Evolutionary conservation across 53 echinoderm and acorn worm genomes (phyloP), one percentile per base, ranked within the genome.

Genomic region (Temnopleurus reevesii): DNA sequence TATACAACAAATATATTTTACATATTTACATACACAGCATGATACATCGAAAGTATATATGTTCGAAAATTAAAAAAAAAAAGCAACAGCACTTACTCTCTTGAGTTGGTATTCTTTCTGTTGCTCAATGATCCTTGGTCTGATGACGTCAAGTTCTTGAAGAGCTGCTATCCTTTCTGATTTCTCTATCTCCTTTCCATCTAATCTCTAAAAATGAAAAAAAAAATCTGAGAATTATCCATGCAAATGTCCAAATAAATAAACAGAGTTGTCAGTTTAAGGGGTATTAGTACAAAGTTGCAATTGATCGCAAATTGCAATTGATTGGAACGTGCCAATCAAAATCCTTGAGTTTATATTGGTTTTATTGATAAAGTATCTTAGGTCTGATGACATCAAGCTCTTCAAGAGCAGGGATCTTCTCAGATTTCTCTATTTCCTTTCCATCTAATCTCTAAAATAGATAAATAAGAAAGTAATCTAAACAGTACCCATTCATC

Each of bases 401-500:
- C 12, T 90, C 83, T 58, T 97, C 95, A 12, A 92, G 27, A 4
- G 96, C 95, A 71, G 89, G 28, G 18, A 96, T 96, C 45, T 93
- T 89, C 86, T 94, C 94, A 3, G 95, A 94, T 44, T 94, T 97
- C 23, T 94, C 95, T 15, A 97, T 85, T 88, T 93, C 93, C 25
- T 64, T 93, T 8, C 98, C 98, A 88, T 97, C 98, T 26, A 97
- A 84, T 63, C 94, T 92, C 98, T 97, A 81, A 17, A 57, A 91
- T n/a, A n/a, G n/a, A n/a, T n/a, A n/a, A n/a, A n/a, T n/a, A n/a
- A n/a, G n/a, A n/a, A n/a, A n/a, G n/a, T n/a, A n/a, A n/a, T n/a
- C n/a, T n/a, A n/a, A n/a, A n/a, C n/a, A n/a, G n/a, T n/a, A n/a
- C n/a, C n/a, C n/a, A n/a, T n/a, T n/a, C n/a, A n/a, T n/a, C n/a